phyloP scores from a whole-genome alignment of 1,140 invertebrate species.

The Tetramorium simillimum region DNA sequence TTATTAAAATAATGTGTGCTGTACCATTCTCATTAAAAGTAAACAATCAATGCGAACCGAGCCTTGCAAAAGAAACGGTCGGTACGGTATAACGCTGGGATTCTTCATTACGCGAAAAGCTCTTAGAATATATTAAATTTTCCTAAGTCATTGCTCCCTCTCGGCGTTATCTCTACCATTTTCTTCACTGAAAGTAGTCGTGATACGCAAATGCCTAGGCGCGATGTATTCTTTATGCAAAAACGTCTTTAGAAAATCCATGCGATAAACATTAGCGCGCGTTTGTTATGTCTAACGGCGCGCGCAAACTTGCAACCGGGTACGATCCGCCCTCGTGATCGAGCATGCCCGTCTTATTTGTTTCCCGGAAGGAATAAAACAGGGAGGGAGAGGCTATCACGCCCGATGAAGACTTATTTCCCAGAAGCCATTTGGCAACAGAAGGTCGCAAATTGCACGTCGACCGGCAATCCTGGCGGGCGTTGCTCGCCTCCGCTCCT shows the following conservation, averaged over 20 bases:
- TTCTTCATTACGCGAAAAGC: slow-evolving; percentile 13
- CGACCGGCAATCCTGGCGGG: slow-evolving; percentile 5
- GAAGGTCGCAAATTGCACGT: slow-evolving; percentile 22
- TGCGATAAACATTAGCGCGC: neutral
- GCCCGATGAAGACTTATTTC: slow-evolving; percentile 7
- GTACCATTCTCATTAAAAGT: slow-evolving; percentile 33
- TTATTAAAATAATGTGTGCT: slow-evolving; percentile 48
- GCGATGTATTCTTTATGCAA: neutral
- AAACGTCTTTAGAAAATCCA: neutral
- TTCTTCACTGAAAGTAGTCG: neutral
- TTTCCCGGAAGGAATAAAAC: slow-evolving; percentile 11
- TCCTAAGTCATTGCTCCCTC: neutral
- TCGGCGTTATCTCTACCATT: neutral
- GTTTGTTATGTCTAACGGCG: neutral
- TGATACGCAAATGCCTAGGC: neutral
- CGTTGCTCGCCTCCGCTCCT: slow-evolving; percentile 43
- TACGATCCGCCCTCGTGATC: neutral
- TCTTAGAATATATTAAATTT: slow-evolving; percentile 9
- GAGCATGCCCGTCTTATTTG: neutral
- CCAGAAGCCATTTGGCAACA: slow-evolving; percentile 8
- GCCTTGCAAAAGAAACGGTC: slow-evolving; percentile 6
- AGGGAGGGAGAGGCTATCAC: neutral
- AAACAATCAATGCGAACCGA: slow-evolving; percentile 54
- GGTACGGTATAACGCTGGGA: neutral
- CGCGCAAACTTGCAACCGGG: neutral